phyloP scores from a whole-genome alignment of 2,113 vertebrate genomes.

The crab-eating macaque (Macaca fascicularis) region T2T-MFA8v1.1 NC_088381.1:3682501-3683000 shows the following conservation, averaged over 20 bases:
- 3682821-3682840: neutral
- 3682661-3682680: slow-evolving; percentile 8
- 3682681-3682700: slow-evolving; percentile 18
- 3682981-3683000: neutral
- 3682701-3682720: neutral
- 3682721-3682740: neutral
- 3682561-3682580: neutral
- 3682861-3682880: neutral
- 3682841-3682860: neutral
- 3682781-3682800: neutral
- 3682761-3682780: neutral
- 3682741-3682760: neutral
- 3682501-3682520: neutral
- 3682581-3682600: neutral
- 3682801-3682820: neutral
- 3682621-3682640: neutral
- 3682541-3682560: slow-evolving; percentile 48
- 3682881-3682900: slow-evolving; percentile 9
- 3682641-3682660: neutral
- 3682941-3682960: neutral
- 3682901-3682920: neutral
- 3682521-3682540: neutral
- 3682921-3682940: slow-evolving; percentile 8
- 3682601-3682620: neutral
- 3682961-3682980: neutral